Percentiles rank a stretch among this genome's conserved stretches.
These are phyloP conservation scores for Laupala kohalensis DNA, from an alignment of 1,140 invertebrate species.

Conservation along the genomic window DNA sequence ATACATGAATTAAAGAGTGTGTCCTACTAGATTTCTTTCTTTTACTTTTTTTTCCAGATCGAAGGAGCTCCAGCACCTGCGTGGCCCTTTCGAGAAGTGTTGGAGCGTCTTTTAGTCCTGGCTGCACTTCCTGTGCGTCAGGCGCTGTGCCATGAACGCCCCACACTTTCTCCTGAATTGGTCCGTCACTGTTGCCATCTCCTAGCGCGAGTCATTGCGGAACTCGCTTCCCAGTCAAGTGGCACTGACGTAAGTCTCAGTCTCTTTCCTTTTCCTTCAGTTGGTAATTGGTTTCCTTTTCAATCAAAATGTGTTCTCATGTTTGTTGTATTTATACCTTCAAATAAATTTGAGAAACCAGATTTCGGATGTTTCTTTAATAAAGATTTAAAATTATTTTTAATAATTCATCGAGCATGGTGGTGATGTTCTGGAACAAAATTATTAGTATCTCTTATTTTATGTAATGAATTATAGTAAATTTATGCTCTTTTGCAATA, in stretches of 20 bases:
- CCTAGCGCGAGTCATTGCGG: conserved; percentile 70
- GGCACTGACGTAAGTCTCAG: conserved; percentile 39
- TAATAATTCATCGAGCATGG: no score
- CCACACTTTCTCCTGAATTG: conserved; percentile 42
- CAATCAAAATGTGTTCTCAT: not conserved
- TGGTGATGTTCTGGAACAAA: no score
- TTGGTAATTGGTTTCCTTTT: not conserved
- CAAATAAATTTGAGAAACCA: no score
- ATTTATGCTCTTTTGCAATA: no score
- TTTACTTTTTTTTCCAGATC: not conserved
- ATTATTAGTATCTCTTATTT: no score
- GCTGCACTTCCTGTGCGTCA: conserved; percentile 63
- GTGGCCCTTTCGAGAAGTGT: conserved; percentile 73
- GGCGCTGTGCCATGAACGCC: conserved; percentile 41
- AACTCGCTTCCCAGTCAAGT: conserved; percentile 69
- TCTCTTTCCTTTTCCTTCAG: not conserved
- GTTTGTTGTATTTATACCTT: no score
- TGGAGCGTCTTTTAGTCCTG: conserved; percentile 69
- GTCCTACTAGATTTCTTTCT: not conserved
- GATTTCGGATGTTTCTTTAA: no score
- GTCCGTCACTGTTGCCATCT: conserved; percentile 77
- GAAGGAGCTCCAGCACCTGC: not conserved
- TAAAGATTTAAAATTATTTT: no score
- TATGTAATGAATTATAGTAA: no score
- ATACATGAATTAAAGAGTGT: no score